Conservation (phyloP, 1,140 invertebrate genomes). For the Amphibalanus amphitrite region DNA sequence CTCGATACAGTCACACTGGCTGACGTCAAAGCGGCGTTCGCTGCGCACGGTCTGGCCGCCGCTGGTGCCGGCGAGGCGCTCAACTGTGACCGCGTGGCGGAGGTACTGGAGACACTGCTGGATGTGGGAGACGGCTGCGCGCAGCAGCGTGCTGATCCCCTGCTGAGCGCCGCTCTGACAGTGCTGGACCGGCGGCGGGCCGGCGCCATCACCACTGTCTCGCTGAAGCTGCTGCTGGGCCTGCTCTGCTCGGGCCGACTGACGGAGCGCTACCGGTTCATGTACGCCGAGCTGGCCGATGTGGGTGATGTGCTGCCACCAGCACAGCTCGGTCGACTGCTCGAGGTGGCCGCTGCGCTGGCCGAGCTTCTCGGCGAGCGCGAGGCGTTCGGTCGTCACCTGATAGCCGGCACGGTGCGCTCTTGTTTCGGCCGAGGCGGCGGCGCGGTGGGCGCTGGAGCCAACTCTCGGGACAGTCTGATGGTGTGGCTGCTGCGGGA, state of each 20-base stretch:
- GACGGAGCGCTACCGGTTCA: constrained; percentile 41
- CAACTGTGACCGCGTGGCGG: constrained; percentile 38
- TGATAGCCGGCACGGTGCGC: neutral
- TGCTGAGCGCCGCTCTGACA: constrained; percentile 42
- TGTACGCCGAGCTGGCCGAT: constrained; percentile 43
- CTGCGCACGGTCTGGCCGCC: constrained; percentile 38
- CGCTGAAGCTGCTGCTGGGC: constrained; percentile 41
- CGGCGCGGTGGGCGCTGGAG: no score
- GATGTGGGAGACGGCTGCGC: constrained; percentile 35
- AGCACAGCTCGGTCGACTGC: neutral
- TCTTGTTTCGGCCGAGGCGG: neutral
- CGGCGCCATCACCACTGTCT: constrained; percentile 33
- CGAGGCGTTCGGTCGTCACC: neutral
- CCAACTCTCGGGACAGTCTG: constrained; percentile 32
- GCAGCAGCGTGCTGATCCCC: constrained; percentile 35
- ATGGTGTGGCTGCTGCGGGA: constrained; percentile 38
- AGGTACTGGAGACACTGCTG: constrained; percentile 42
- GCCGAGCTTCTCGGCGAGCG: constrained; percentile 7
- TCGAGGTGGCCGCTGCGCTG: neutral
- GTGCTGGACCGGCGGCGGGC: constrained; percentile 37
- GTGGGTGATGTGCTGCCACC: constrained; percentile 26
- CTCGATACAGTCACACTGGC: constrained; percentile 38
- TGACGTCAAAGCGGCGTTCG: constrained; percentile 36
- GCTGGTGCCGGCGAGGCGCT: constrained; percentile 37
- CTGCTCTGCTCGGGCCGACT: constrained; percentile 38